These are phyloP conservation scores for Fragum fragum DNA, from an alignment of 2,888 invertebrate species.

Conservation along the genomic window DNA sequence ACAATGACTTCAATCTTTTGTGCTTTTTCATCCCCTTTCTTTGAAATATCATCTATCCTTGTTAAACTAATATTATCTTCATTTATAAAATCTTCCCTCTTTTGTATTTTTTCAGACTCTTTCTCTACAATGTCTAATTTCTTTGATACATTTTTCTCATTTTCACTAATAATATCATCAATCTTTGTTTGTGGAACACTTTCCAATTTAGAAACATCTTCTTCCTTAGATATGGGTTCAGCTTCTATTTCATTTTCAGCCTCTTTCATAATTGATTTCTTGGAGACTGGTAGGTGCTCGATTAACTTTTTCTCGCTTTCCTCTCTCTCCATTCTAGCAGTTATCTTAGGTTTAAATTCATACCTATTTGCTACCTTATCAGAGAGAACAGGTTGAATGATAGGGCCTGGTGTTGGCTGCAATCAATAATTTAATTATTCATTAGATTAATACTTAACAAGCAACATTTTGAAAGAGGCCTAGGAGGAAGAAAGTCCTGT, in stretches of 20 bases:
- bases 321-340: slow-evolving; percentile 15
- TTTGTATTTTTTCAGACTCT: slow-evolving; percentile 6
- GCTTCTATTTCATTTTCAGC: slow-evolving; percentile 5
- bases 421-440: slow-evolving; percentile 33
- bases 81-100: slow-evolving; percentile 23
- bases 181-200: neutral
- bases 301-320: neutral
- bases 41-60: neutral
- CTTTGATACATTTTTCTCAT: neutral
- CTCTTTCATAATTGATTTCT: slow-evolving; percentile 11
- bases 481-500: too few relatives aligned
- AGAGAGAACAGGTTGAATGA: slow-evolving; percentile 49
- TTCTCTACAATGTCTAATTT: neutral
- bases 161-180: neutral
- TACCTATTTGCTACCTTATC: slow-evolving; percentile 52
- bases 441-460: too few relatives aligned
- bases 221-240: neutral
- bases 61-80: neutral
- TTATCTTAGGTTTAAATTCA: slow-evolving; percentile 26
- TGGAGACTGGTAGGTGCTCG: slow-evolving; percentile 2
- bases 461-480: too few relatives aligned
- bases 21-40: slow-evolving; percentile 22
- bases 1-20: slow-evolving; percentile 10
- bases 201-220: neutral
- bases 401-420: slow-evolving; percentile 58